Conservation (phyloP, 92 coral and sea anemone genomes). For the Pocillopora meandrina region DNA sequence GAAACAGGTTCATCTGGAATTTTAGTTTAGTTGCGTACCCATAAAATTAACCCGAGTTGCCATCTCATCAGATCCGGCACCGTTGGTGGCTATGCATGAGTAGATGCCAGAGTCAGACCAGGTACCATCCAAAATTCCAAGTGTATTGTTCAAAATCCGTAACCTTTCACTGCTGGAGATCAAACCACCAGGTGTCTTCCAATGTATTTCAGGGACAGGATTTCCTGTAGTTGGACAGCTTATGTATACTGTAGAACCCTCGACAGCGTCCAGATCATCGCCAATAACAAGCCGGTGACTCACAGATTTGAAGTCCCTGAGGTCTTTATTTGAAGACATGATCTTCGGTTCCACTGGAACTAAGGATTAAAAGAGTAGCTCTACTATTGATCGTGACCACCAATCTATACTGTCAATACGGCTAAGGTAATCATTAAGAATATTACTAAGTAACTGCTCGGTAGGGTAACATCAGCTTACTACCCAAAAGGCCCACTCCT, state of each 20-base stretch:
- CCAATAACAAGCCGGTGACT: constrained; percentile 68
- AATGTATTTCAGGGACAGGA: constrained; percentile 77
- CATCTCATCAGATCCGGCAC: constrained; percentile 77
- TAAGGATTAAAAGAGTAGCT: constrained; percentile 7
- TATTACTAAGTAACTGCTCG: no score
- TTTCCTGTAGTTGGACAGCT: constrained; percentile 78
- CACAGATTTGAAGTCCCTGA: constrained; percentile 59
- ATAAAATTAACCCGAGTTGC: constrained; percentile 62
- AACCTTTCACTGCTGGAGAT: constrained; percentile 25
- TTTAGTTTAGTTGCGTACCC: constrained; percentile 47
- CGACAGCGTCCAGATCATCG: constrained; percentile 70
- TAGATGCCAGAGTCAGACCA: constrained; percentile 79
- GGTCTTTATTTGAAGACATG: constrained; percentile 59
- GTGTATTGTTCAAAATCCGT: constrained; percentile 53
- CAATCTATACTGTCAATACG: no score
- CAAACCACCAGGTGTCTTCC: constrained; percentile 72
- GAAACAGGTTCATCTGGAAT: no score
- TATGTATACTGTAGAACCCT: constrained; percentile 73
- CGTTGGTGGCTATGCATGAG: constrained; percentile 81
- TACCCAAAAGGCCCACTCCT: no score
- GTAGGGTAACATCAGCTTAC: no score
- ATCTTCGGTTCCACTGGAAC: constrained; percentile 86
- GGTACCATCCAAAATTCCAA: constrained; percentile 48
- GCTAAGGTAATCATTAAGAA: no score
- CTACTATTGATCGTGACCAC: neutral